Evolutionary conservation across 30 jellyfish, hydroid and myxozoan genomes (phyloP), one percentile per base, ranked within the genome.

Genomic region (Pelagia noctiluca): DNA sequence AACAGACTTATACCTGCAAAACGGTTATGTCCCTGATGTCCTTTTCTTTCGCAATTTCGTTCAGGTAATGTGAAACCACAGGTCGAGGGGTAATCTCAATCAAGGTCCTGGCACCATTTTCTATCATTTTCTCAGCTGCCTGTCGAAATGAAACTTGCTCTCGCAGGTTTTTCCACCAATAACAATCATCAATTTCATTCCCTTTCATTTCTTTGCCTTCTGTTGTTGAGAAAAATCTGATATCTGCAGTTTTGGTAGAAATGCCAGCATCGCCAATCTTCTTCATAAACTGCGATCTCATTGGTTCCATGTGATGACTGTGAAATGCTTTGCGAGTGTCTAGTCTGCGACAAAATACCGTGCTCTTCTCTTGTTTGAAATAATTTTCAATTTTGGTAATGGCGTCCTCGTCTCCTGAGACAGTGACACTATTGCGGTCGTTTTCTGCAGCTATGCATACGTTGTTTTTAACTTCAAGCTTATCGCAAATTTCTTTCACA

Each of bases 281-380:
- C 11, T 68, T 53, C 78, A 50, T 63, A 32, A 82, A 82, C 49
- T 28, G 30, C 2, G 26, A 29, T 61, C 53, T 67, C 31, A 82
- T 61, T 0, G 77, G 70, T 37, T 82, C 92, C 92, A 82, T 82
- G 37, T 82, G 92, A 0, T 69, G 92, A 37, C 92, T 82, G 52
- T 82, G 92, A 36, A 63, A 82, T 66, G 92, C 92, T 22, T 82
- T 82, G 25, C 29, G 50, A 16, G 92, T 82, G 33, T 52, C 80
- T 19, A 82, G 63, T 35, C 53, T 54, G 21, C 79, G 46, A 4
- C 78, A 28, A 68, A 66, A 66, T 22, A 53, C 66, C 10, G 30
- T 46, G 10, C 57, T 31, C 38, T 46, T 69, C n/a, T 69, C 42
- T 0, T 35, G 21, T 24, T 35, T 13, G 21, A 82, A 33, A 49